Conservation (phyloP, 2,888 invertebrate genomes). For the Pseudococcus viburni region DNA sequence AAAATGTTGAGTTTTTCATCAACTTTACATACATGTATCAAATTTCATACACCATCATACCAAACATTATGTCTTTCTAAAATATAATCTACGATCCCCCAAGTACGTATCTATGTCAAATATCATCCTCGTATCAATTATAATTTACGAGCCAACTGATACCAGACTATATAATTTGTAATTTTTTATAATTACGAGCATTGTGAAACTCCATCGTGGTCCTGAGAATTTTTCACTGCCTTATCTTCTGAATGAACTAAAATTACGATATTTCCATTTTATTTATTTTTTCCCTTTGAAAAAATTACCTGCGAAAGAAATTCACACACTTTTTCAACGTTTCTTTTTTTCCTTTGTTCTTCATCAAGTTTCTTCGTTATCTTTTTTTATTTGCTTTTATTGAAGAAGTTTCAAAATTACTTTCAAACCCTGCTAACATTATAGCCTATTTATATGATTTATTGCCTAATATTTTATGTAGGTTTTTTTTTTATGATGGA, state of each 20-base stretch:
- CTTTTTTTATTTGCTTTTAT: slow-evolving; percentile 19
- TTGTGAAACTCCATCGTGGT: background rate
- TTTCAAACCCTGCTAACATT: background rate
- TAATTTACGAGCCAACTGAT: background rate
- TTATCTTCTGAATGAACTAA: background rate
- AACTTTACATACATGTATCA: background rate
- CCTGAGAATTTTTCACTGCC: background rate
- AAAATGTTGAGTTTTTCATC: background rate
- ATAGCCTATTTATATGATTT: slow-evolving; percentile 2
- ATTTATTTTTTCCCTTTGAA: background rate
- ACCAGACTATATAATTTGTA: background rate
- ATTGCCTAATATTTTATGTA: background rate
- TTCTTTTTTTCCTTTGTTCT: background rate
- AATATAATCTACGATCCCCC: too few relatives aligned
- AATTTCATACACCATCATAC: background rate
- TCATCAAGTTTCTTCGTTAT: slow-evolving; percentile 8
- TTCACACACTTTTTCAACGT: background rate
- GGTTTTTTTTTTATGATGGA: background rate
- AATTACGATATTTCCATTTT: background rate
- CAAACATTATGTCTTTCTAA: background rate
- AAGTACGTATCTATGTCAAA: too few relatives aligned
- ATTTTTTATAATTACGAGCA: background rate
- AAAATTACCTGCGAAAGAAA: slow-evolving; percentile 1
- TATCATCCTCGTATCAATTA: too few relatives aligned
- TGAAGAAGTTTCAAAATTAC: slow-evolving; percentile 25